phyloP scores from a whole-genome alignment of 1,140 invertebrate genomes.

The Pachyrhynchus sulphureomaculatus region DNA sequence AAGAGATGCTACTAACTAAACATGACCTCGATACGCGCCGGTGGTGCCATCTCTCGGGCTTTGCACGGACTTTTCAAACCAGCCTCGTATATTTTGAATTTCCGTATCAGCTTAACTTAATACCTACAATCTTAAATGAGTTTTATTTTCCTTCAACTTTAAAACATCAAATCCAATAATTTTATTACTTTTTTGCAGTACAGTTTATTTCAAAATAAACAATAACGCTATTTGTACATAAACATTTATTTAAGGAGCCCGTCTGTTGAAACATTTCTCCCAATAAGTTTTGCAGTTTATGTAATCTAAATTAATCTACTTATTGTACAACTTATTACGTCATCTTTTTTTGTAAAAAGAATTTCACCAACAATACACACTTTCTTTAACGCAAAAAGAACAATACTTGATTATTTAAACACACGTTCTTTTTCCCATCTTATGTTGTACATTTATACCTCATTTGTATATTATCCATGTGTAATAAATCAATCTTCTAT shows the following conservation, averaged over 20 bases:
- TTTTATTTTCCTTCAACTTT: too few relatives aligned
- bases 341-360: constrained; percentile 9
- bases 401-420: constrained; percentile 25
- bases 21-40: too few relatives aligned
- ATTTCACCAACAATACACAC: constrained; percentile 17
- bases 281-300: constrained; percentile 8
- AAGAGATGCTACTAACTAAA: too few relatives aligned
- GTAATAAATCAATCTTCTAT: background rate
- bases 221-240: background rate
- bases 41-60: too few relatives aligned
- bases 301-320: constrained; percentile 16
- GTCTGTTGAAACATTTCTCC: constrained; percentile 5
- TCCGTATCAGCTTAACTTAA: too few relatives aligned
- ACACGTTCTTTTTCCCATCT: constrained; percentile 24
- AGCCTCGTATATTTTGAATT: too few relatives aligned
- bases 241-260: background rate
- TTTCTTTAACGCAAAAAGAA: constrained; percentile 24
- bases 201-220: background rate
- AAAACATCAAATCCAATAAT: too few relatives aligned
- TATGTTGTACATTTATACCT: background rate
- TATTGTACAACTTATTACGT: constrained; percentile 17
- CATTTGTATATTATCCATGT: constrained; percentile 2
- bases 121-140: too few relatives aligned
- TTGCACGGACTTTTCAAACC: too few relatives aligned
- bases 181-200: too few relatives aligned